Conservation (phyloP, 1,140 invertebrate genomes). For the Leptinotarsa texana region DNA sequence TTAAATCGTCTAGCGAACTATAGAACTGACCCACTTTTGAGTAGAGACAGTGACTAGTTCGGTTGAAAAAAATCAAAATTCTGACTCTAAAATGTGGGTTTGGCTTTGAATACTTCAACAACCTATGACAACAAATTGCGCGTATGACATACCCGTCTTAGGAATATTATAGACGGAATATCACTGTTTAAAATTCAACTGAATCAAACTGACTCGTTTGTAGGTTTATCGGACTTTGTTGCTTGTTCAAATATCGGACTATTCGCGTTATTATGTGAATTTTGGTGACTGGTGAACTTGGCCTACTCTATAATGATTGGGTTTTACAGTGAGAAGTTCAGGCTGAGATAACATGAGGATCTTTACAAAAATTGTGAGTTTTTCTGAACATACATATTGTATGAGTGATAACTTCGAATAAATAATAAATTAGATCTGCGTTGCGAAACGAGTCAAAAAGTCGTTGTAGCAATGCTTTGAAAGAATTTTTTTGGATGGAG, state of each 20-base stretch:
- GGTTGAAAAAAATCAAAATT: not conserved
- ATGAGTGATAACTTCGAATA: not conserved
- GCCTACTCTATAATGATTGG: constrained; percentile 23
- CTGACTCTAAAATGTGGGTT: constrained; percentile 40
- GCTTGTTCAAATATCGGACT: not conserved
- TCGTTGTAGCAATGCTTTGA: too few species aligned
- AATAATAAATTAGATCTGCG: too few species aligned
- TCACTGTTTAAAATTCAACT: not conserved
- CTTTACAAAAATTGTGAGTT: constrained; percentile 45
- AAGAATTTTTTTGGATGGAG: too few species aligned
- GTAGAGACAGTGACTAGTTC: constrained; percentile 1
- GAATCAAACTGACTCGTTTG: not conserved
- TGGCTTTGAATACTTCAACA: constrained; percentile 35
- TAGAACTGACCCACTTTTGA: constrained; percentile 7
- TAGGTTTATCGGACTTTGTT: not conserved
- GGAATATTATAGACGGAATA: too few species aligned
- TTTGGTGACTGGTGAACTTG: constrained; percentile 23
- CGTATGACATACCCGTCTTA: too few species aligned
- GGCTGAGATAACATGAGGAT: constrained; percentile 48
- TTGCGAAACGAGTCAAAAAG: not conserved
- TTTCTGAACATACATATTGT: not conserved
- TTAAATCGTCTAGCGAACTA: not conserved
- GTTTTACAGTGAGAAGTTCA: constrained; percentile 31
- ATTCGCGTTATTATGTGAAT: constrained; percentile 27
- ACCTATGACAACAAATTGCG: constrained; percentile 18